A percentile compares a stretch with the other conserved stretches of the same genome.
phyloP scores from a whole-genome alignment of 2,888 invertebrate genomes.

The Steinernema carpocapsae region DNA sequence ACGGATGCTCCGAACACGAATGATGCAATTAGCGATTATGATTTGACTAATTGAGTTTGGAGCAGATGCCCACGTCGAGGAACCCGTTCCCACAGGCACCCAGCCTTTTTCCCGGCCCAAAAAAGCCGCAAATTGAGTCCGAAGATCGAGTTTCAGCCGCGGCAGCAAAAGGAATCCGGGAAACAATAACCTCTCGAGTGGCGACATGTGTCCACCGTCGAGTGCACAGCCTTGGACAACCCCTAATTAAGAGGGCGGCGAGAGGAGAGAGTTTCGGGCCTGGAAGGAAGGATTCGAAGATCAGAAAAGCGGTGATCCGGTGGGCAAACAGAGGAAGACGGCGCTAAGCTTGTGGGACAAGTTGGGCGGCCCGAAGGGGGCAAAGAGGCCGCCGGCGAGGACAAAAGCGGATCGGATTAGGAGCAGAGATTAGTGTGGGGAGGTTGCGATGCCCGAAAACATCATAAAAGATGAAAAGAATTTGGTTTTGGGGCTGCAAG shows the following conservation, averaged over 20 bases:
- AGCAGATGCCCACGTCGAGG: no score
- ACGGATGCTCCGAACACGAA: no score
- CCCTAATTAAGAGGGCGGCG: not conserved
- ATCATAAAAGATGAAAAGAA: not conserved
- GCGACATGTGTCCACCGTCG: not conserved
- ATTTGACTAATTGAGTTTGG: no score
- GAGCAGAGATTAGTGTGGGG: no score
- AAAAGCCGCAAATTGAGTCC: no score
- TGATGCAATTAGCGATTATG: no score
- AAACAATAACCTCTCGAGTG: constrained; percentile 11
- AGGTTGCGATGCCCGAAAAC: constrained; percentile 7
- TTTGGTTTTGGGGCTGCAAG: not conserved
- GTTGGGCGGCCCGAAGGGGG: not conserved
- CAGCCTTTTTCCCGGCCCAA: no score
- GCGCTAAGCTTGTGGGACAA: constrained; percentile 1
- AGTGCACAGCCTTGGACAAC: no score
- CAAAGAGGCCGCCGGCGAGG: no score
- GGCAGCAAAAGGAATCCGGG: not conserved
- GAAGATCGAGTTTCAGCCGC: not conserved
- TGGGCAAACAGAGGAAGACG: not conserved
- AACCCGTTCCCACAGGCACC: no score
- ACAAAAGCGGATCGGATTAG: constrained; percentile 24
- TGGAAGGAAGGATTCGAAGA: no score
- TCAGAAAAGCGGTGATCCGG: not conserved
- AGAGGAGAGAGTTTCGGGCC: constrained; percentile 1